Evolutionary conservation across 2,113 vertebrate species (phyloP).

Genomic region (Antigone vipio): DNA sequence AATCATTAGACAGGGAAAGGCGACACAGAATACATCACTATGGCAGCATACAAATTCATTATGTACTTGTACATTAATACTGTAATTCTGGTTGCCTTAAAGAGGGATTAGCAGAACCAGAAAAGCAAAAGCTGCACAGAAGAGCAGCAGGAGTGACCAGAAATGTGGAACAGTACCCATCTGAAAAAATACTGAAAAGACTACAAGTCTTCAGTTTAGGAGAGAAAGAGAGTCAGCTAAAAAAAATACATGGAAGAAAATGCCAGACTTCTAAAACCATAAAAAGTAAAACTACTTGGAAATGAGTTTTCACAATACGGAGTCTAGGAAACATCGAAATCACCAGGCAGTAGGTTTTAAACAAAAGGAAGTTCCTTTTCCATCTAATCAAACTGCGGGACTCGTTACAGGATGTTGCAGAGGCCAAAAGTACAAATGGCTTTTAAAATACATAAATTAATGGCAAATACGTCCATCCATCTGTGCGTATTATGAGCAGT

Average conservation of each 20-base stretch:
- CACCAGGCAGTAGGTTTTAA: conserved; percentile 11
- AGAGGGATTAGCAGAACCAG: neutral
- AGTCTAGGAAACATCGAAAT: conserved; percentile 4
- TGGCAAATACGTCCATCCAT: neutral
- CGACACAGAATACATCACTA: neutral
- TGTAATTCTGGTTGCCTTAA: neutral
- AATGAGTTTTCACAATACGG: neutral
- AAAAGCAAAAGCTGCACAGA: neutral
- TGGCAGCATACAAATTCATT: neutral
- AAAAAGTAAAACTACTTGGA: neutral
- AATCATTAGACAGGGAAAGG: neutral
- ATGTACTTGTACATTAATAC: neutral
- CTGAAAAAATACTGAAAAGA: neutral
- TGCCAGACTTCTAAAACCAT: neutral
- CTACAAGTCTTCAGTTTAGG: neutral
- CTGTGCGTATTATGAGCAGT: neutral
- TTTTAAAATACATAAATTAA: conserved; percentile 54
- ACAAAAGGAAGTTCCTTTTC: conserved; percentile 62
- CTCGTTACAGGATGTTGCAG: conserved; percentile 40
- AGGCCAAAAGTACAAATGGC: conserved; percentile 60
- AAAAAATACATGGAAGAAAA: neutral
- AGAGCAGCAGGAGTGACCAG: neutral
- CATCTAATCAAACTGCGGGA: conserved; percentile 40
- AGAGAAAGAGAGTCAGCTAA: neutral
- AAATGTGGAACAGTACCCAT: fast-evolving